phyloP scores from a whole-genome alignment of 2,113 vertebrate species.

The Tursiops truncatus region DNA sequence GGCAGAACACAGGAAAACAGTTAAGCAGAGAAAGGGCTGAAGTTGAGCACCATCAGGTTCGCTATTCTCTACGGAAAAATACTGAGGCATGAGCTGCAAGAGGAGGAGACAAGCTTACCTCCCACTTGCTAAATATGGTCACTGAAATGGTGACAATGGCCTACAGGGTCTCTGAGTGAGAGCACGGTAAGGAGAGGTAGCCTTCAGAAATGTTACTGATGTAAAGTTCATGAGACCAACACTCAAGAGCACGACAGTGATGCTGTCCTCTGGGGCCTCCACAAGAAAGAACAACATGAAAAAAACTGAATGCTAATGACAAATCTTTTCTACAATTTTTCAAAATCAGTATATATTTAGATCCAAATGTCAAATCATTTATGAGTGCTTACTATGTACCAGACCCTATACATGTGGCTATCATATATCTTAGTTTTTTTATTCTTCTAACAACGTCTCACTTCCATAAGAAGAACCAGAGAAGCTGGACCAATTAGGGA shows the following conservation, averaged over 20 bases:
- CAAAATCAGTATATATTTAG: background rate
- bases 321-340: background rate
- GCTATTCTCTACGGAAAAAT: background rate
- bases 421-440: background rate
- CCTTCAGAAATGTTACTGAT: background rate
- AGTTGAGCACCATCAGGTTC: background rate
- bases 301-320: background rate
- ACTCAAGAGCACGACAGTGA: background rate
- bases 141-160: background rate
- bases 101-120: background rate
- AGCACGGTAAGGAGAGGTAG: background rate
- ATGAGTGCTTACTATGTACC: background rate
- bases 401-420: background rate
- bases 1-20: background rate
- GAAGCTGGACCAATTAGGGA: background rate
- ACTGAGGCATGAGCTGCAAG: background rate
- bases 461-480: slow-evolving; percentile 4
- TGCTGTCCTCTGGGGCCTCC: background rate
- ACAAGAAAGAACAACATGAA: background rate
- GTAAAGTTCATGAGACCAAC: background rate
- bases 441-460: background rate
- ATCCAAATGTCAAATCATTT: background rate
- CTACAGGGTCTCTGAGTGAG: background rate
- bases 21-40: background rate
- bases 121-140: background rate